Percentiles rank a stretch among this genome's conserved stretches.
These are phyloP conservation scores for Contarinia nasturtii DNA, from an alignment of 1,140 invertebrate genomes.

Conservation along the genomic window DNA sequence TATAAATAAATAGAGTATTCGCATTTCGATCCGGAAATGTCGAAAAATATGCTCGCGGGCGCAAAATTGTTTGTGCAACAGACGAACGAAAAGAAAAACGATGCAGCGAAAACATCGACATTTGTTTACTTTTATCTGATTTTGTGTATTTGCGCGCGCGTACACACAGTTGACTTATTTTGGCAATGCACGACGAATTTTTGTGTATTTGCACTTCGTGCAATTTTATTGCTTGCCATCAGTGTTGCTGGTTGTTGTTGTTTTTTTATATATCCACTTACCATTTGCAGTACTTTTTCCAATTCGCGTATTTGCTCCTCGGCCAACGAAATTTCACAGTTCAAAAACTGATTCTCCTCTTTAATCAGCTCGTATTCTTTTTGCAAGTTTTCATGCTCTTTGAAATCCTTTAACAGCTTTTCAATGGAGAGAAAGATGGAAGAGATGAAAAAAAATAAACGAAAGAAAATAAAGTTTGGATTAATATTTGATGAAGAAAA, in stretches of 20 bases:
- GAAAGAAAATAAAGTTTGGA: not conserved
- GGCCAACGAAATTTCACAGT: slow-evolving; percentile 16
- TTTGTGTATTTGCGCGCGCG: too few species aligned
- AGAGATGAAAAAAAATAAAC: too few species aligned
- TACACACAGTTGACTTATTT: too few species aligned
- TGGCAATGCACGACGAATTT: too few species aligned
- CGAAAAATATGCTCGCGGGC: too few species aligned
- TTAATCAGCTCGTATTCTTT: slow-evolving; percentile 20
- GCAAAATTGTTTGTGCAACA: too few species aligned
- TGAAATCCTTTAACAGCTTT: not conserved
- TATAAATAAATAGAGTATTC: not conserved
- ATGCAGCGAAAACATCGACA: too few species aligned
- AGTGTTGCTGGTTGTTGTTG: not conserved
- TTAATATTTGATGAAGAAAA: not conserved
- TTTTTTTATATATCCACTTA: slow-evolving; percentile 4
- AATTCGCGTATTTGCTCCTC: slow-evolving; percentile 18
- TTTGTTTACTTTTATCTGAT: too few species aligned
- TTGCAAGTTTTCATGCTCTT: slow-evolving; percentile 19
- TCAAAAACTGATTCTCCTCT: slow-evolving; percentile 17
- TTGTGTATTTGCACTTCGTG: too few species aligned
- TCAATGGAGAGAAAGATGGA: not conserved
- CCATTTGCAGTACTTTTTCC: slow-evolving; percentile 12
- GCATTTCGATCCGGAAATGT: not conserved
- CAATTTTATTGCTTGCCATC: not conserved
- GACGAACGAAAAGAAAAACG: too few species aligned